Evolutionary conservation across 2,113 vertebrate species (phyloP), one percentile per base, ranked within the genome.

Genomic region (Amblyornis subalaris): DNA sequence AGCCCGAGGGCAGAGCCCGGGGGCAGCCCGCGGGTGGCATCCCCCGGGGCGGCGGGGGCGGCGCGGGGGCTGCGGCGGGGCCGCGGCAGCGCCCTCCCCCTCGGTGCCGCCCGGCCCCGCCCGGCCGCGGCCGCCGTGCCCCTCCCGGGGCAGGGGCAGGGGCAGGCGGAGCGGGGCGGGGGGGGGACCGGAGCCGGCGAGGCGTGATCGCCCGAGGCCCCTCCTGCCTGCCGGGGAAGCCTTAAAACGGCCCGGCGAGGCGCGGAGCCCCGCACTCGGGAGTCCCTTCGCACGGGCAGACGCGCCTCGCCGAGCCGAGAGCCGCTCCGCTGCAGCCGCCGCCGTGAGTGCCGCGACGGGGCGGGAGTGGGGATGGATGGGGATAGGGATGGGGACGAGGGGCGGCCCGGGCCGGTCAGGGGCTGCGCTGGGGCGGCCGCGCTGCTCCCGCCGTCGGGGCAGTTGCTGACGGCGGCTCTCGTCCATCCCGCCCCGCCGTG

Each of bases 141-240:
- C 44, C 89, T 71, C 87, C 69, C 51, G 74, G 81, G 84, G 35
- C n/a, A n/a, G n/a, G n/a, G n/a, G n/a, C 74, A 53, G 80, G 66
- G 69, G 67, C 66, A 67, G 78, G 83, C 35, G 38, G 47, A 44
- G 89, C 44, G 64, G 61, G n/a, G 80, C 40, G n/a, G n/a, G 84
- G 45, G 65, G 25, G 55, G 76, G 45, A 61, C 66, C 69, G 92
- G 94, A 96, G 96, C 95, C 80, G 78, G 55, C 77, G 50, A 73
- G 91, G 95, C 96, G 97, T 96, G 97, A 96, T 88, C 95, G 95
- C 92, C 91, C 81, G 77, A 95, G 92, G 97, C 98, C 98, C 98
- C 98, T 98, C 98, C 98, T 96, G 97, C 96, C 57, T 76, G 66
- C 36, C 55, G 22, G 85, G 77, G 91, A 90, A 94, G 90, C 84